These are phyloP conservation scores for Euleptes europaea DNA, from an alignment of 2,113 vertebrate genomes.

Conservation along the genomic window DNA sequence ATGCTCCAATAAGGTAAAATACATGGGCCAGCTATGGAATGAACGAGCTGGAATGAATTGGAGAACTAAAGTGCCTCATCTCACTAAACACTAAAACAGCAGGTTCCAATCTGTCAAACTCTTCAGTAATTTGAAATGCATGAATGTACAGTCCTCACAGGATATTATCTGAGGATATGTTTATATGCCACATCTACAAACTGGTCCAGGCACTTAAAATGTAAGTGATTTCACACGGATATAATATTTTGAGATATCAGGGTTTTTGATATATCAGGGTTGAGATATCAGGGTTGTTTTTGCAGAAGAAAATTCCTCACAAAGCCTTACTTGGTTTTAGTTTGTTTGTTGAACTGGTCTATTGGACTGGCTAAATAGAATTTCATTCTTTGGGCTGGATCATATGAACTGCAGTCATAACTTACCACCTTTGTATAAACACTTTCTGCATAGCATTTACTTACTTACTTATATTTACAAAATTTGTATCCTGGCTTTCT, in stretches of 20 bases:
- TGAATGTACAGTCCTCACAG: not conserved
- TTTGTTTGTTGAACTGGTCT: not conserved
- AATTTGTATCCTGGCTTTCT: no score
- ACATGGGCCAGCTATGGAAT: not conserved
- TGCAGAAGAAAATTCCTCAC: not conserved
- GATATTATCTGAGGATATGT: not conserved
- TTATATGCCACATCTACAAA: not conserved
- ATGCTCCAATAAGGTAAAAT: not conserved
- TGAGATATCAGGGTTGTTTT: not conserved
- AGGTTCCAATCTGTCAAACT: not conserved
- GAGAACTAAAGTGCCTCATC: fast-evolving
- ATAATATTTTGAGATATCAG: not conserved
- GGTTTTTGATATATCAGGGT: no score
- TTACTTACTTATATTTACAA: no score
- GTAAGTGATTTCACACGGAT: not conserved
- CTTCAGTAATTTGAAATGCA: not conserved
- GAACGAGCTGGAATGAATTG: not conserved
- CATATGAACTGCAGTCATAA: no score
- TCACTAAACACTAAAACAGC: not conserved
- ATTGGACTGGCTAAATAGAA: not conserved
- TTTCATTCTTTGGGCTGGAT: not conserved
- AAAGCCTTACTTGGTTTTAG: not conserved
- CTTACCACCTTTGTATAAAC: no score
- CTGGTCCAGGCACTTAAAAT: not conserved
- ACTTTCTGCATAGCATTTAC: no score